Evolutionary conservation across 2,797 vertebrate genomes (phyloP), one percentile per base, ranked within the genome.

Genomic region (Semaprochilodus insignis): DNA sequence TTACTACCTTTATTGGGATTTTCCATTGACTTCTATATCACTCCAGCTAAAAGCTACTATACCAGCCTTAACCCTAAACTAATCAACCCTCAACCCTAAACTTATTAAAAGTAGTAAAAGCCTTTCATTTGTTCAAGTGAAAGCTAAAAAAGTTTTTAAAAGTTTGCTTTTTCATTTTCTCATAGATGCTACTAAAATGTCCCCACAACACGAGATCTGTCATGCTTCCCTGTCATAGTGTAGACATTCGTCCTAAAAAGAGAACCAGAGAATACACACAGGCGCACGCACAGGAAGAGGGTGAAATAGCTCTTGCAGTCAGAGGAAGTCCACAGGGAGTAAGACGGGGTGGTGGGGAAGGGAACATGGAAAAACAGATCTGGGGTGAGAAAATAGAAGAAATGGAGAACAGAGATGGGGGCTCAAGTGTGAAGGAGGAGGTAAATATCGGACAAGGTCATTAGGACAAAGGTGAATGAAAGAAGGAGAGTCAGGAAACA

Each of bases 291-390:
- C 71, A 81, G 80, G 77, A 81, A 80, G 76, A 81, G 57, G 25
- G 55, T 19, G 40, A 71, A 62, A 69, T 48, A 72, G 74, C 74
- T 55, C 44, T 71, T 72, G 21, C 59, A 55, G 44, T 63, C 66
- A 40, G 80, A 80, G 80, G 74, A 78, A 62, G 25, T 73, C 77
- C 54, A 51, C 77, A 19, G 48, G 72, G 67, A 82, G 23, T 34
- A 34, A 55, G 80, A 76, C 59, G 52, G 67, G 23, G 27, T 69
- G 71, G 34, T 75, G 55, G 25, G n/a, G 48, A 76, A 40, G n/a
- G 44, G 40, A 62, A 55, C 44, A 36, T 77, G 36, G 60, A 81
- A 72, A 78, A 74, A 81, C 74, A 74, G 73, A 69, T 77, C 40
- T 74, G 71, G 34, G 69, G 31, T 40, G 52, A 77, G 21, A 54